These are phyloP conservation scores for Agonopterix arenella DNA, from an alignment of 2,888 invertebrate species.

Conservation along the genomic window DNA sequence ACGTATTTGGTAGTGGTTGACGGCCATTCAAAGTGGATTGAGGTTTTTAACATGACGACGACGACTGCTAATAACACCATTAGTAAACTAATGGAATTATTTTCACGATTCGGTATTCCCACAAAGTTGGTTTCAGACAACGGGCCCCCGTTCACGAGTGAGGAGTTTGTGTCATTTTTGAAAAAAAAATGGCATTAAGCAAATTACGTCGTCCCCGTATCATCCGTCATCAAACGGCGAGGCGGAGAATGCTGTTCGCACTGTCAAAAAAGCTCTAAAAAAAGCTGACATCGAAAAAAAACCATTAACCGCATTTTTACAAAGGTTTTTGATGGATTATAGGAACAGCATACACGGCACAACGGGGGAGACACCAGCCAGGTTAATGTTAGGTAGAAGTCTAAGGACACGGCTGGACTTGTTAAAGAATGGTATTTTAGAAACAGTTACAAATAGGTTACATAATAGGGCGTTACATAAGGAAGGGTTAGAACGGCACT, in stretches of 20 bases:
- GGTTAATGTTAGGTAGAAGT: conserved; percentile 4
- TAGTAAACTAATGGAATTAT: conserved; percentile 1
- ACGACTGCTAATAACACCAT: conserved; percentile 3
- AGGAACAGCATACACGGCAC: conserved; percentile 9
- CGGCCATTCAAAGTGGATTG: conserved; percentile 7
- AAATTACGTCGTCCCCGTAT: conserved; percentile 4
- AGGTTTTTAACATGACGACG: conserved; percentile 5
- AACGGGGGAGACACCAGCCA: conserved; percentile 9
- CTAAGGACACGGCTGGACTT: conserved; percentile 6
- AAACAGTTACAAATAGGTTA: background rate
- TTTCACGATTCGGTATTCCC: conserved; percentile 1
- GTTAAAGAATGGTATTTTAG: background rate
- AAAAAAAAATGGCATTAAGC: conserved; percentile 1
- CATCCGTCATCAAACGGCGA: conserved; percentile 5
- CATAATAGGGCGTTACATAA: background rate
- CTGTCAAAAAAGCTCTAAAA: background rate
- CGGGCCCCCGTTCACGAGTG: conserved; percentile 3
- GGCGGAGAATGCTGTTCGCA: conserved; percentile 1
- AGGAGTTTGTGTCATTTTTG: conserved; percentile 1
- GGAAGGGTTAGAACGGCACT: background rate
- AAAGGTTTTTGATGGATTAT: conserved; percentile 10
- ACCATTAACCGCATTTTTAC: conserved; percentile 6
- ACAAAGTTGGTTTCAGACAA: conserved; percentile 6
- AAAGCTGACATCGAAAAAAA: background rate
- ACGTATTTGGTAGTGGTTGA: conserved; percentile 7